Evolutionary conservation across 2,888 invertebrate genomes (phyloP), one percentile per base, ranked within the genome.

Genomic region (Troides helena): DNA sequence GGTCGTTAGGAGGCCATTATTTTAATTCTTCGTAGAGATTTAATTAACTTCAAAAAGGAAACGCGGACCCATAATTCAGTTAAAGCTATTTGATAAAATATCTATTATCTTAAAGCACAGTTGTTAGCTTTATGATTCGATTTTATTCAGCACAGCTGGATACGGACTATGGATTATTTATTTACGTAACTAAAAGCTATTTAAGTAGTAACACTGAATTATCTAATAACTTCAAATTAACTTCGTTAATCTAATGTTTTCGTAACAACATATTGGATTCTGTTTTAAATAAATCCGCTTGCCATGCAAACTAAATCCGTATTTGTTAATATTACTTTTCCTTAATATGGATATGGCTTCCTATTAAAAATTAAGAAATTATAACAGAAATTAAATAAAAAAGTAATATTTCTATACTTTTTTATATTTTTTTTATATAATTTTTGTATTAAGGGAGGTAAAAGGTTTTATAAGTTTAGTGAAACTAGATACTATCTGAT

Each of bases 131-230:
- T 64, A 63, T 60, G 66, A 53, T 60, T 63, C 60, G 63, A 63
- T 63, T 67, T 67, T 67, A 67, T 63, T 60, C 60, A 39, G 39
- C 39, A 21, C 70, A 70, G 67, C 66, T 64, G 63, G 53, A 63
- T 63, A 46, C 63, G 23, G 60, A 60, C 65, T 62, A 8, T 50
- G 50, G 8, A 60, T 62, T 62, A 62, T 65, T 69, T 67, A 63
- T 63, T 59, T 39, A 50, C 10, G 39, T 53, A 63, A 50, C 62
- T 62, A 30, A 18, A 53, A 23, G 14, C 64, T 53, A 53, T 6
- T 36, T 53, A 53, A 25, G 57, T 58, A 21, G 12, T 21, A n/a
- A 14, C 57, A 58, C 23, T 23, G 57, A 58, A 23, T 58, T 58
- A 58, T 25, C 23, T 58, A 18, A 21, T 23, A 58, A 23, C 23